Evolutionary conservation across 2,113 vertebrate species (phyloP).

Genomic region (Plecotus auritus): DNA sequence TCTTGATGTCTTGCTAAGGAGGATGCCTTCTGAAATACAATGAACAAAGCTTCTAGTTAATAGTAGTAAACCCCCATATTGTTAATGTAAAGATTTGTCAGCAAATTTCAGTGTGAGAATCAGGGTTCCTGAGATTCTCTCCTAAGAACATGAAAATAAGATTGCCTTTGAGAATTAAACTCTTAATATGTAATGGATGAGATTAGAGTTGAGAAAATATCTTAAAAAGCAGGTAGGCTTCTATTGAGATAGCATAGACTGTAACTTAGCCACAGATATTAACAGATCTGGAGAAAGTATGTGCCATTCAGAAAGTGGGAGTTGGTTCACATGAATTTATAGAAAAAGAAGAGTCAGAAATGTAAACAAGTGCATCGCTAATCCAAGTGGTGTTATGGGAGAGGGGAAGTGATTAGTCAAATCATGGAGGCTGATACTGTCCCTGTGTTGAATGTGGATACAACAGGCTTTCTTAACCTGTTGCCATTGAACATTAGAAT

Average conservation of each 20-base stretch:
- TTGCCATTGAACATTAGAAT: background rate
- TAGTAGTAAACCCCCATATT: background rate
- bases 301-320: background rate
- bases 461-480: background rate
- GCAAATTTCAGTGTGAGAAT: background rate
- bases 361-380: background rate
- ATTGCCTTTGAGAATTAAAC: slow-evolving; percentile 2
- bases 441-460: background rate
- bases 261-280: background rate
- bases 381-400: background rate
- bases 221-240: slow-evolving; percentile 14
- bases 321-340: background rate
- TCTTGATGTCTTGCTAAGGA: slow-evolving; percentile 29
- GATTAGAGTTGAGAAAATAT: background rate
- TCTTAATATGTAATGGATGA: background rate
- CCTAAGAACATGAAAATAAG: background rate
- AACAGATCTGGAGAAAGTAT: background rate
- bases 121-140: background rate
- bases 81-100: background rate
- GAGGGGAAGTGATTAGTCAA: background rate
- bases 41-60: slow-evolving; percentile 15
- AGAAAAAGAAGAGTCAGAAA: background rate
- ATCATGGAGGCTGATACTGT: background rate
- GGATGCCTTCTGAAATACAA: slow-evolving; percentile 1
- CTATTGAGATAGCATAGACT: background rate